Evolutionary conservation across 2,113 vertebrate genomes (phyloP), one percentile per base, ranked within the genome.

Genomic region (Panurus biarmicus): DNA sequence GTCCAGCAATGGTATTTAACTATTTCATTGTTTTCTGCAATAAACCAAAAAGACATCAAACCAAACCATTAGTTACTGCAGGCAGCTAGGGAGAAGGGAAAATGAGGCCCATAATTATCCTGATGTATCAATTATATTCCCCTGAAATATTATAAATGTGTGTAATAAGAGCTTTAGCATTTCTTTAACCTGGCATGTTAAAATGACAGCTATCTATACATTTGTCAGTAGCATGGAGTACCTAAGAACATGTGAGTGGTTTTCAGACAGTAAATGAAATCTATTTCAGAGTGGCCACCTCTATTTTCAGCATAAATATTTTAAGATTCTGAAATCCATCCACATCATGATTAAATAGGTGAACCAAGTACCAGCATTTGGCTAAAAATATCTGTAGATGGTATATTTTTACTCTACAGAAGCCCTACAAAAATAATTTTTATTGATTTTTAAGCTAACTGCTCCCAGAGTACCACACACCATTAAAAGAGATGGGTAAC

Each of bases 291-390:
- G 26, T 75, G 69, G 19, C 16, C 48, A 71, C 24, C 36, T 90
- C 51, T 90, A 11, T 90, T 95, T 89, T 81, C 53, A 10, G 11
- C 33, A 72, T 92, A 48, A 95, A 58, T 96, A 93, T 94, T 95
- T 96, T 90, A 91, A 56, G 24, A 71, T 60, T 89, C 28, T 81
- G 73, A 81, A 91, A 89, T 61, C 23, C 19, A 75, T 86, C 29
- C n/a, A 47, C 60, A 77, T 85, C 3, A 35, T 69, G 26, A 93
- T 78, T 85, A 89, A 92, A 57, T 31, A 92, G 18, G 36, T 78
- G 65, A 88, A 50, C 7, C 5, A 67, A 71, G 23, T 50, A 62
- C 28, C 57, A 90, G 10, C 17, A 72, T 90, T 90, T 87, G 54
- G 23, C 36, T 86, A 86, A 94, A 94, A 96, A 92, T 80, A 65